These are phyloP conservation scores for Acleris emargana DNA, from an alignment of 2,888 invertebrate species.

Conservation along the genomic window DNA sequence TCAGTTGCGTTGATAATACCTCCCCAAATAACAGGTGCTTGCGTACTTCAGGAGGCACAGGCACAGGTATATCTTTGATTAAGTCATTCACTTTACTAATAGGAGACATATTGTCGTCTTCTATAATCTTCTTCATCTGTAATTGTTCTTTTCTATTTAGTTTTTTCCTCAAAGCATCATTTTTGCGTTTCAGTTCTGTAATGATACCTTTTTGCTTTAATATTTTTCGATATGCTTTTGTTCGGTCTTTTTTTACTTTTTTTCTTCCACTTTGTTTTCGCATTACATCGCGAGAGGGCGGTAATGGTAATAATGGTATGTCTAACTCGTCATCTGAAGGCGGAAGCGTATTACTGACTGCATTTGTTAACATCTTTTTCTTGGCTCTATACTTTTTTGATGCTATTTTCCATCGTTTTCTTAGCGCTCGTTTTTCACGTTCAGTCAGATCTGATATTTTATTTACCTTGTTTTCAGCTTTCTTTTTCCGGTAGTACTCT, in stretches of 20 bases:
- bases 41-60: slow-evolving; percentile 34
- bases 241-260: not conserved
- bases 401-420: slow-evolving; percentile 15
- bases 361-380: slow-evolving; percentile 7
- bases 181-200: slow-evolving; percentile 21
- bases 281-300: not conserved
- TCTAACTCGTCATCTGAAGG: slow-evolving; percentile 6
- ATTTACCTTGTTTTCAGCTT: slow-evolving; percentile 27
- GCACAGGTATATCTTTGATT: slow-evolving; percentile 24
- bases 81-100: slow-evolving; percentile 26
- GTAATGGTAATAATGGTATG: slow-evolving; percentile 2
- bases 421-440: slow-evolving; percentile 27
- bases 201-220: slow-evolving; percentile 22
- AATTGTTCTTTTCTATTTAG: slow-evolving; percentile 9
- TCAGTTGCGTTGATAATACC: slow-evolving; percentile 12
- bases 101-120: slow-evolving; percentile 15
- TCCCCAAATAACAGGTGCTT: slow-evolving; percentile 27
- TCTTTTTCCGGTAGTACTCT: slow-evolving; percentile 41
- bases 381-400: slow-evolving; percentile 24
- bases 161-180: slow-evolving; percentile 18
- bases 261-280: slow-evolving; percentile 2
- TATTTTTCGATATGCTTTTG: slow-evolving; percentile 34
- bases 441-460: slow-evolving; percentile 31
- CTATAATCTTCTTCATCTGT: not conserved
- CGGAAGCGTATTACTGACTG: slow-evolving; percentile 1